Base-by-base conservation (phyloP, 2,113 vertebrate genomes). In the Actinemys pallida region DNA sequence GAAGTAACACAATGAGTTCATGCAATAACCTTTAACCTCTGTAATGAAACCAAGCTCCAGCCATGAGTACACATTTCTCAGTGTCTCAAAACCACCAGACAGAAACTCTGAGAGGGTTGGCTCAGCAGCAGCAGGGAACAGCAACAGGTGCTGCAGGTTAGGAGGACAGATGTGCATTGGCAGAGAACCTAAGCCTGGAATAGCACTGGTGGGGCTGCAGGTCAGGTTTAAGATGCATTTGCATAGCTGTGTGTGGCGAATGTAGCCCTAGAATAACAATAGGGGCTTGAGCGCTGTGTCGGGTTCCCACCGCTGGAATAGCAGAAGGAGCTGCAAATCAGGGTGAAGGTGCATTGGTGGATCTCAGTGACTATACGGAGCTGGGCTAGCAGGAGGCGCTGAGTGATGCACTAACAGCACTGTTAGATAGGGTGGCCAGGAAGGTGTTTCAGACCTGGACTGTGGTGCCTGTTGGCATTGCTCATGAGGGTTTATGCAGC, bases 321-420 rank as follows among this genome's bases (percentile, higher is more conserved):
- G 79, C 49, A 20, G 79, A 29, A 31, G 49, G 2, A 83, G 42
- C 81, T 1, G 16, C 17, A 8, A 90, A 24, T 17, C n/a, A 2
- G 0, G 8, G 27, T 16, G 0, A 57, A 69, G 90, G 90, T 13
- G 42, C 29, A 17, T 2, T 62, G 0, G 9, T 4, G 35, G 0
- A 1, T 35, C 31, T 10, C 10, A 6, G 20, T 3, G n/a, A 25
- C 42, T 6, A 0, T 0, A 7, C 0, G 1, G 16, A 24, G 10
- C 7, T 0, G 42, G 56, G 50, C 62, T 75, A 2, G 47, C 2
- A 69, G 69, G 69, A 42, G 69, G 69, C 2, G 20, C 10, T 10
- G 8, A 54, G 39, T 12, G 75, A 13, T 29, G 11, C 24, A 19
- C 8, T 27, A 7, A 27, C 39, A 14, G 11, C 8, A 19, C n/a